Evolutionary conservation across 2,797 vertebrate genomes (phyloP), one percentile per base, ranked within the genome.

Genomic region (Chiloscyllium punctatum): DNA sequence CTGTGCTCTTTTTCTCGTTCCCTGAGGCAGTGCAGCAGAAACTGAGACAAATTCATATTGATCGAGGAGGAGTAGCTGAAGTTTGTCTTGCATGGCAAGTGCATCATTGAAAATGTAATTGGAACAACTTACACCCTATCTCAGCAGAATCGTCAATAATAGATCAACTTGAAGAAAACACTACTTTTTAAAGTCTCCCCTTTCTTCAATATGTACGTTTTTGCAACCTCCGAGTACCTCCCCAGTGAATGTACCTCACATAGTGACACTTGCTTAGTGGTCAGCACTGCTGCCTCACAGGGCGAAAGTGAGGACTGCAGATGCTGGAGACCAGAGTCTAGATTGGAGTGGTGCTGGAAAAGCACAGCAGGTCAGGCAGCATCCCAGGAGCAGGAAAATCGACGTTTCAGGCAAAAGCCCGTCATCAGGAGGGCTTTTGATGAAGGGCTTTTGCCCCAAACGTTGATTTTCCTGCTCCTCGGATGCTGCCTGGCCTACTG

Each of bases 51-150:
- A 62, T 62, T 62, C 87, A 90, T 90, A 90, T 90, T 33, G 57
- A 90, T 90, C 30, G 62, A 62, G 84, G 6, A 51, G 48, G 51
- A 62, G 57, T 90, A 18, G 87, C 57, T n/a, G 53, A 27, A 30
- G 51, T 27, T 88, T 88, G 8, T 57, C 11, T 84, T 8, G 37
- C 82, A 48, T 23, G 82, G 82, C 8, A 42, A 57, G 51, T 53
- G 51, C 86, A 88, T 57, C 86, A 90, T 62, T 33, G 87, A 66
- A 33, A 62, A 90, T 62, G 53, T 90, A 90, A 90, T 90, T 90
- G 87, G 30, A 16, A 5, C 57, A 62, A 62, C 62, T 90, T 90
- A 62, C 62, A 90, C 1, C 33, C n/a, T 18, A 62, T n/a, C 62
- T 66, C 87, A 62, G 87, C 87, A 21, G 33, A 90, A 88, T 57